phyloP scores from a whole-genome alignment of 1,140 invertebrate species.

The Kradibia gibbosae region DNA sequence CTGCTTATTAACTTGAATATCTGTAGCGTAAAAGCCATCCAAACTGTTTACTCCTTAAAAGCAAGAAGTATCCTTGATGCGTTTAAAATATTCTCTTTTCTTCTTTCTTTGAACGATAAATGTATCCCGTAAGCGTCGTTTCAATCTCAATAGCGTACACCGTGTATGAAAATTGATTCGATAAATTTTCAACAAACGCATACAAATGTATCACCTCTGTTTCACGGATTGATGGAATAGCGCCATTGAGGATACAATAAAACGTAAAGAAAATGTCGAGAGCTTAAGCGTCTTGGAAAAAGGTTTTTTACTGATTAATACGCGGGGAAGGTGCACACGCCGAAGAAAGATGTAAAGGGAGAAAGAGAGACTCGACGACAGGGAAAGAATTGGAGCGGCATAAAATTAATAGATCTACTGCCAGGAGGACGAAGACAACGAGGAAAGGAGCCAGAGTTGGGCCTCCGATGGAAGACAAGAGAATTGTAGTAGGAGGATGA shows the following conservation, averaged over 20 bases:
- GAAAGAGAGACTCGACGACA: slow-evolving; percentile 16
- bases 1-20: background rate
- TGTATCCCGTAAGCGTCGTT: background rate
- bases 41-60: background rate
- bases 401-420: slow-evolving; percentile 10
- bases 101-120: too few species aligned
- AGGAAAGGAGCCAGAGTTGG: background rate
- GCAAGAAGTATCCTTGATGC: background rate
- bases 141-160: background rate
- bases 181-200: background rate
- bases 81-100: background rate
- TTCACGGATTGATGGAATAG: slow-evolving; percentile 2
- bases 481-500: slow-evolving; percentile 36
- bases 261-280: background rate
- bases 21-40: background rate
- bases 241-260: background rate
- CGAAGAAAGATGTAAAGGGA: background rate
- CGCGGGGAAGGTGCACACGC: too few species aligned
- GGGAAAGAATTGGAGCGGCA: slow-evolving; percentile 26
- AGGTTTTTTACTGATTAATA: too few species aligned
- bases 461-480: slow-evolving; percentile 1
- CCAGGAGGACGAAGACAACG: slow-evolving; percentile 11
- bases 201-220: background rate
- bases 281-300: background rate
- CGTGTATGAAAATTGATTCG: background rate